Evolutionary conservation across 2,888 invertebrate species (phyloP), one percentile per base, ranked within the genome.

Genomic region (Limnephilus lunatus): DNA sequence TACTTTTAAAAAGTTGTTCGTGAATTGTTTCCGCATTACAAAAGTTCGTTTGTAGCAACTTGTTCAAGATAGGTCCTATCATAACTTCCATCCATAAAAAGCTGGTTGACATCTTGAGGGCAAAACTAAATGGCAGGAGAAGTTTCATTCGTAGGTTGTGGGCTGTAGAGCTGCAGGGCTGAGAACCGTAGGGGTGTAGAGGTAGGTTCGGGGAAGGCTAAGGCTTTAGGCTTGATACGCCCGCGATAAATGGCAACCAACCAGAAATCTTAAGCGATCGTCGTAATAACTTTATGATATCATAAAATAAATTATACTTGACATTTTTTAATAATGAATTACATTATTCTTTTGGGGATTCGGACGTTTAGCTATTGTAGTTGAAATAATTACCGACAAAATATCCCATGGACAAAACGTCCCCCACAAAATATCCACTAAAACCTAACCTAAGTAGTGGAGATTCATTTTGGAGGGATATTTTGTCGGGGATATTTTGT

Each of bases 91-190:
- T 68, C 25, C 68, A 68, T 68, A 68, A 68, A 68, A 68, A 68
- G 25, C 68, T 68, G 68, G 68, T 68, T 68, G 68, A 68, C 68
- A 68, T 68, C 68, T 68, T 68, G 25, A 68, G 68, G 68, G 68
- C 68, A 68, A 68, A 68, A 68, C 68, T 68, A 68, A 68, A 68
- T 68, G 68, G 68, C 68, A 68, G 68, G n/a, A 68, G 68, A 68
- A 68, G 68, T 68, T 68, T 68, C 0, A 9, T 9, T 68, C 68
- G 68, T 25, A 7, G 25, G 68, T 68, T 68, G 68, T 68, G 25
- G 68, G 68, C 25, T 9, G 68, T 68, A 68, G 39, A 9, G 39
- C 39, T 39, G 39, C 35, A 44, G 5, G 39, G 39, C 39, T 39
- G 39, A 9, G 39, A 11, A 0, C 39, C 11, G 11, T 11, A 39